Evolutionary conservation across 2,113 vertebrate species (phyloP), one percentile per base, ranked within the genome.

Genomic region (Apodemus speciosus): DNA sequence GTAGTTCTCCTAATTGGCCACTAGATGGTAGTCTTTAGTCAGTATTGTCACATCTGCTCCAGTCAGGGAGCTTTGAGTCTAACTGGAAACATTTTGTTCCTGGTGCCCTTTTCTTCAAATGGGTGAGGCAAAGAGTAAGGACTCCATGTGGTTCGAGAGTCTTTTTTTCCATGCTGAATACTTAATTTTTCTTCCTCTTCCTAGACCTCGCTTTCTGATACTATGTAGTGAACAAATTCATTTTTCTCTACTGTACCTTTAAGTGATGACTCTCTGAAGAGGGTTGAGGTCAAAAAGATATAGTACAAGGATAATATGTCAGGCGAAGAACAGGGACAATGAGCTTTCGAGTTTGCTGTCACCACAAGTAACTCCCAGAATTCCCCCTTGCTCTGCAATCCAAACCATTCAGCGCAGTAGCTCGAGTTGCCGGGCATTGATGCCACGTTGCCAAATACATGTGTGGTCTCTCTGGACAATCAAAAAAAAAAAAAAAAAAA

Each of bases 11-110:
- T 0, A 23, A 0, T 0, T 0, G 11, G 0, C 92, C 97, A 91
- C 96, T 43, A 97, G 97, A 96, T 75, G 97, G 66, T 0, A 96
- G 64, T 8, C 56, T 91, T 96, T 94, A 76, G 75, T 53, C 62
- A 94, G 23, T 38, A 89, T 94, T 96, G n/a, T 30, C 62, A 14
- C 72, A 40, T 6, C 40, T 0, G 6, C 9, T 43, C 6, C 0
- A 0, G 0, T 4, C 0, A 20, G n/a, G 14, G 66, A 77, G 11
- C 38, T 20, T 60, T 0, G 69, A 83, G 75, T 81, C 7, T 30
- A 16, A 8, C 27, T n/a, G 43, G 58, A 87, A 87, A 72, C 6
- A 15, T 56, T 91, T 43, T 53, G 15, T 23, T 0, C 0, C 10
- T 38, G 35, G 38, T 27, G 13, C 62, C 80, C 9, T 64, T 77